These are phyloP conservation scores for Papilio glaucus DNA, from an alignment of 1,140 invertebrate species.

Conservation along the genomic window DNA sequence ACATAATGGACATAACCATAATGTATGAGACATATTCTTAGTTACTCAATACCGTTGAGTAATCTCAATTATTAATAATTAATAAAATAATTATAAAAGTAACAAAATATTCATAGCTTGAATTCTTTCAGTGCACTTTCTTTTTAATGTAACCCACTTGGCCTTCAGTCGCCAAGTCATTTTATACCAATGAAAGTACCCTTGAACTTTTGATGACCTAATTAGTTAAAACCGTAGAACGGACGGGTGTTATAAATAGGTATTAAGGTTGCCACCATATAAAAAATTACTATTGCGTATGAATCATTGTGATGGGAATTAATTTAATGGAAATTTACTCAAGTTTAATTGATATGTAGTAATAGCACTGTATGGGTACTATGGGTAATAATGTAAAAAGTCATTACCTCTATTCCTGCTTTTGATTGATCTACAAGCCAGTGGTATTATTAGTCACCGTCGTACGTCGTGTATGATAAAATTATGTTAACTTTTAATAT, in stretches of 20 bases:
- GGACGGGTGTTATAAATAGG: conserved; percentile 14
- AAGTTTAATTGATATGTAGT: neutral
- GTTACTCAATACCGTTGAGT: no score
- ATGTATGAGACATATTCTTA: no score
- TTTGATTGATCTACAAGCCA: neutral
- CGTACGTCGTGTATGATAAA: neutral
- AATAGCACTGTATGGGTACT: neutral
- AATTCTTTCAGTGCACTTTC: neutral
- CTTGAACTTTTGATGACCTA: conserved; percentile 1
- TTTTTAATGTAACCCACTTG: neutral
- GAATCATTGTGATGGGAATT: neutral
- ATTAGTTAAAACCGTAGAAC: conserved; percentile 12
- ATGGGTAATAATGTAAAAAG: neutral
- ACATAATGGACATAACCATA: no score
- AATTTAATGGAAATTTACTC: neutral
- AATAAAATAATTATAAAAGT: neutral
- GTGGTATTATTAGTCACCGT: neutral
- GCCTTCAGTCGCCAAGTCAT: neutral
- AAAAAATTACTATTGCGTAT: neutral
- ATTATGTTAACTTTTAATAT: neutral
- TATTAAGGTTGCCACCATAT: neutral
- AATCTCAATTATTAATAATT: no score
- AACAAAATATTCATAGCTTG: neutral
- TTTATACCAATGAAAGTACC: conserved; percentile 4
- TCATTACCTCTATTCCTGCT: neutral